These are phyloP conservation scores for Phalera bucephala DNA, from an alignment of 2,888 invertebrate genomes.

Conservation along the genomic window DNA sequence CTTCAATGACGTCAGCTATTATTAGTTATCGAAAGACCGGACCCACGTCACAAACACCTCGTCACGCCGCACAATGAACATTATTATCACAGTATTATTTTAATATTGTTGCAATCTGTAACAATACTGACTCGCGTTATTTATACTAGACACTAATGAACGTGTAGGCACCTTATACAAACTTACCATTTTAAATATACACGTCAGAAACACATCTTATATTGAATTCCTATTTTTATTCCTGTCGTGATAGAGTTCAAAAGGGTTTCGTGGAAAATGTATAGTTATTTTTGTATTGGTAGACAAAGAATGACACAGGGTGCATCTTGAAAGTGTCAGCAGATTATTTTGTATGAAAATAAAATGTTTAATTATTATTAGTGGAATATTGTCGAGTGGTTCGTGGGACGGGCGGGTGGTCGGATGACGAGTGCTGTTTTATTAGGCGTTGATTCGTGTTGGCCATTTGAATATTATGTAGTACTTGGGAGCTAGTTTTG, in stretches of 20 bases:
- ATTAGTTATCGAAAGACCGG: not conserved
- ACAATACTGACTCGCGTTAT: conserved; percentile 62
- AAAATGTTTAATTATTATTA: conserved; percentile 71
- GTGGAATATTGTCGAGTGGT: conserved; percentile 58
- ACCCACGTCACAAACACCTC: not conserved
- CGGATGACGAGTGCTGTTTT: conserved; percentile 48
- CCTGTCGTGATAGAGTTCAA: conserved; percentile 7
- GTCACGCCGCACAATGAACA: conserved; percentile 51
- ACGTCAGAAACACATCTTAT: conserved; percentile 10
- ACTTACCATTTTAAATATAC: conserved; percentile 33
- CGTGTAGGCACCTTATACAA: conserved; percentile 67
- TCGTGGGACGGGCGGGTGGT: conserved; percentile 56
- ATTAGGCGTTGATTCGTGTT: conserved; percentile 40
- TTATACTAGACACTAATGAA: conserved; percentile 75
- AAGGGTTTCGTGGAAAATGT: conserved; percentile 2
- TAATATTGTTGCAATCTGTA: conserved; percentile 73
- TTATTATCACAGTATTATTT: conserved; percentile 76
- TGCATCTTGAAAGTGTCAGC: conserved; percentile 67
- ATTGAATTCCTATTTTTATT: conserved; percentile 36
- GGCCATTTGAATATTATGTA: not conserved
- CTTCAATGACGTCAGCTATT: not conserved
- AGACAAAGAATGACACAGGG: conserved; percentile 72
- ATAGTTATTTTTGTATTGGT: conserved; percentile 31
- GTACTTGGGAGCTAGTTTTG: not conserved
- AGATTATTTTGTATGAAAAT: conserved; percentile 72